Evolutionary conservation across 2,888 invertebrate genomes (phyloP), one percentile per base, ranked within the genome.

Genomic region (Ophraella communa): DNA sequence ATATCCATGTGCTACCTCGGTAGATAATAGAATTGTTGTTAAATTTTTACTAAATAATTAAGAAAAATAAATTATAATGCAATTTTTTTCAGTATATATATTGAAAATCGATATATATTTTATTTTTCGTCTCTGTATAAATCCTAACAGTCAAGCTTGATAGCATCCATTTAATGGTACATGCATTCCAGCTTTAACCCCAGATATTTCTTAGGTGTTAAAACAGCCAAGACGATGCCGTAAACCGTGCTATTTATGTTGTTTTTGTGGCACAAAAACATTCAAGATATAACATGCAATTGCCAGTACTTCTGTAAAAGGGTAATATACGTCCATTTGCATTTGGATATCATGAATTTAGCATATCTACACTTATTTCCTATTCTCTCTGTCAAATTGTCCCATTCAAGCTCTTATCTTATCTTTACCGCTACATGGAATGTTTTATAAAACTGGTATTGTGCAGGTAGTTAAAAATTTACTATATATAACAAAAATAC

Each of bases 181-280:
- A 54, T 60, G 60, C 60, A 57, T 65, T 65, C 57, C 35, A 65
- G 49, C 54, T 61, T 61, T 61, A 56, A 59, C 55, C 62, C 61
- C 56, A 60, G 60, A 66, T 63, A 61, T 57, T 63, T 39, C 57
- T 63, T 61, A 47, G 61, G 63, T 63, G 61, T 60, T 66, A 61
- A 62, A 59, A 45, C 63, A 56, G 52, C 51, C 56, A 33, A 60
- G 61, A 52, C 56, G 57, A 65, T 57, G 53, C 53, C 57, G 44
- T 65, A 65, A 65, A 65, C 24, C 39, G 18, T 44, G 21, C 47
- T 65, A 65, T 61, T 65, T 56, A 65, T 61, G 64, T 33, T 64
- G 61, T 65, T 65, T 64, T 61, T 65, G 57, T 35, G 47, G 30
- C 57, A 47, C 57, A 57, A 57, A 57, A 57, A 47, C 27, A 27